Conservation (phyloP, 2,888 invertebrate genomes). For the Iphiclides podalirius region DNA sequence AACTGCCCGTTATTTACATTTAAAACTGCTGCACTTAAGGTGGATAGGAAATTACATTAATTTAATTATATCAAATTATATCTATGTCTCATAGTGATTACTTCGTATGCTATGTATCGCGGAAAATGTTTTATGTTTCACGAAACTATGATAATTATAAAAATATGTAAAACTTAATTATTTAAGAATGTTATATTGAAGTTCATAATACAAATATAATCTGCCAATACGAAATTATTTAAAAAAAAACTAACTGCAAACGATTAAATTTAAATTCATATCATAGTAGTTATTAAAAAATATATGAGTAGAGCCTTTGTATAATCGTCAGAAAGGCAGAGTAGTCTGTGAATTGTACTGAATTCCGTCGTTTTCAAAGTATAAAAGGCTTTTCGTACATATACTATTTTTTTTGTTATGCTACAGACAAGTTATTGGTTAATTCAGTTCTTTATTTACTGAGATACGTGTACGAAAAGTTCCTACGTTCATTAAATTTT, state of each 20-base stretch:
- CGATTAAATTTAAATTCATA: background rate
- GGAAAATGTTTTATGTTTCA: background rate
- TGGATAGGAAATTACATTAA: constrained; percentile 51
- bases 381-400: no score
- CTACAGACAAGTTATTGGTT: no score
- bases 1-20: constrained; percentile 65
- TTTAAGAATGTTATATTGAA: background rate
- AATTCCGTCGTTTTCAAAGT: no score
- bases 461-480: no score
- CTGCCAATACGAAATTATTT: background rate
- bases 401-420: no score
- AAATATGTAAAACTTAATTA: constrained; percentile 1
- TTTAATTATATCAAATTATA: constrained; percentile 23
- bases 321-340: background rate
- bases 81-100: constrained; percentile 18
- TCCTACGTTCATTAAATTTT: no score
- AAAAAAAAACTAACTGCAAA: background rate
- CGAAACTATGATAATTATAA: constrained; percentile 19
- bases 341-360: no score
- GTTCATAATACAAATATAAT: background rate
- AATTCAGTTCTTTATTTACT: no score
- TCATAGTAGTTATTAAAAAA: background rate
- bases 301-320: background rate
- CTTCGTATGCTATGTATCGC: background rate
- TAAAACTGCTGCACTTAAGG: constrained; percentile 76